Conservation (phyloP, 2,888 invertebrate species). For the Aspidiotus rigidus region DNA sequence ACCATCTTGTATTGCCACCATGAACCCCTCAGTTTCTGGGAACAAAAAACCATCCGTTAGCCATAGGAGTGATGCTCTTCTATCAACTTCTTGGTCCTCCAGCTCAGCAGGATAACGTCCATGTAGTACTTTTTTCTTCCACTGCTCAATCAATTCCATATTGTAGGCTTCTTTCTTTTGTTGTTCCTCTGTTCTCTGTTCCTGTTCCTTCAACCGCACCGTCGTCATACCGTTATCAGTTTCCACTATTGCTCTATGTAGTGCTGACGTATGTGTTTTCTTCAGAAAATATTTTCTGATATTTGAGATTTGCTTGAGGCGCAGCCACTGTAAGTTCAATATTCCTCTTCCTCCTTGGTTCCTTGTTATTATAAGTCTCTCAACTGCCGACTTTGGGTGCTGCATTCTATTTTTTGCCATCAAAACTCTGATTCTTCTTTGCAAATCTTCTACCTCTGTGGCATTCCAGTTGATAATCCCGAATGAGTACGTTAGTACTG, state of each 20-base stretch:
- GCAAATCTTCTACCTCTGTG: slow-evolving; percentile 33
- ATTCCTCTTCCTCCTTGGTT: not conserved
- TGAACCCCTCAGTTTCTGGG: not conserved
- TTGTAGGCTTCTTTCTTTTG: not conserved
- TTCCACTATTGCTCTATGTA: not conserved
- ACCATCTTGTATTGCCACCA: not conserved
- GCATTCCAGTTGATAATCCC: slow-evolving; percentile 35
- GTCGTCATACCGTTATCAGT: not conserved
- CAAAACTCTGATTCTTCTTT: slow-evolving; percentile 11
- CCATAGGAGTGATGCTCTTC: not conserved
- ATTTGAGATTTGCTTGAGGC: not conserved
- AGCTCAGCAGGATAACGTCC: not conserved
- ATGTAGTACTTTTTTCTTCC: not conserved
- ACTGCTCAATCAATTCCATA: not conserved
- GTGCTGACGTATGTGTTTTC: not conserved
- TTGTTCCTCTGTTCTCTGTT: not conserved
- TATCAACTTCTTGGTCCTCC: not conserved
- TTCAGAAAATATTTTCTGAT: not conserved
- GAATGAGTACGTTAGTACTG: slow-evolving; percentile 35
- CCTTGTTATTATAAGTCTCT: not conserved
- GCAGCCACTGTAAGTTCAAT: not conserved
- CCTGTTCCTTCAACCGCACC: not conserved
- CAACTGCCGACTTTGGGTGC: not conserved
- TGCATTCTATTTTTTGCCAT: slow-evolving; percentile 1
- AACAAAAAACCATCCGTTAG: not conserved